Conservation (phyloP, 2,113 vertebrate genomes). For the Himantopus leucocephalus region DNA sequence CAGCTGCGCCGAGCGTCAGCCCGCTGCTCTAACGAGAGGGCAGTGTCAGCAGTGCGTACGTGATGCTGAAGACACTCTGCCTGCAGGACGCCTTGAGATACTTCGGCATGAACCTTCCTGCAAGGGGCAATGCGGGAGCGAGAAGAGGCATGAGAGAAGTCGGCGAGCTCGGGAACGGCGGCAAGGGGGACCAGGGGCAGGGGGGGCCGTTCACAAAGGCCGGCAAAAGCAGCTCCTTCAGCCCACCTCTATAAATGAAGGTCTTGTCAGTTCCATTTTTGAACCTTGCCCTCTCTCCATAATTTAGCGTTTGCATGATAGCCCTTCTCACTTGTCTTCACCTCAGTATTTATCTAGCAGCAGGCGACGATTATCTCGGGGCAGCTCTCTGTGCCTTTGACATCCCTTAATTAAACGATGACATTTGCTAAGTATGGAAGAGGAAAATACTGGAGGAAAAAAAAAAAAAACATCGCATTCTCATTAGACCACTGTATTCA, state of each 20-base stretch:
- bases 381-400: conserved; percentile 49
- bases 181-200: accelerated
- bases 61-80: neutral
- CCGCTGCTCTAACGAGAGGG: neutral
- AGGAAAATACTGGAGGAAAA: conserved; percentile 27
- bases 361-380: conserved; percentile 31
- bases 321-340: conserved; percentile 39
- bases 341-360: conserved; percentile 53
- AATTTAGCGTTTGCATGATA: neutral
- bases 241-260: neutral
- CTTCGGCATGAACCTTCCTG: accelerated
- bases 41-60: accelerated
- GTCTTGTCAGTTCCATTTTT: neutral
- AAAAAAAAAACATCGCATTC: neutral
- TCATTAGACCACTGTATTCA: conserved; percentile 25
- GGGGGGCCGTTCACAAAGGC: neutral
- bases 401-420: conserved; percentile 68
- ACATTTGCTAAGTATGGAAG: conserved; percentile 36
- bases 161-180: neutral
- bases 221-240: neutral
- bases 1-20: neutral
- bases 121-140: neutral
- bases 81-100: neutral
- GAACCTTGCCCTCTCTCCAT: conserved; percentile 15
- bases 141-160: neutral